Evolutionary conservation across 2,888 invertebrate genomes (phyloP).

Genomic region (Sisyra nigra): DNA sequence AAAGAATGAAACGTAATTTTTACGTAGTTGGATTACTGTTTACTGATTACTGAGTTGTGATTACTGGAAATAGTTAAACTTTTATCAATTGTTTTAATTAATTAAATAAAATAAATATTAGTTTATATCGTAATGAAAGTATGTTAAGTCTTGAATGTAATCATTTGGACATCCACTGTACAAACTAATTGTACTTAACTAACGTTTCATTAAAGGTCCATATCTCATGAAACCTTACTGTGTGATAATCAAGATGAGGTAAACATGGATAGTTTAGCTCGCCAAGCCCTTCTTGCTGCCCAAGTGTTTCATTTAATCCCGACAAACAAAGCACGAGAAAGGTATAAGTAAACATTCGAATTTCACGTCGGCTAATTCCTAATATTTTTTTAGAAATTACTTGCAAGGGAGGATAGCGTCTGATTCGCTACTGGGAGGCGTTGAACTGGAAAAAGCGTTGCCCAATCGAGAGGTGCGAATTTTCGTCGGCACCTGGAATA

Average conservation of each 20-base stretch:
- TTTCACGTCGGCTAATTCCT: slow-evolving; percentile 8
- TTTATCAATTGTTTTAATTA: too few species aligned
- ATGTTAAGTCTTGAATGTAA: background rate
- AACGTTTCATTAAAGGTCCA: background rate
- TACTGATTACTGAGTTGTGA: too few species aligned
- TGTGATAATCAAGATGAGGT: slow-evolving; percentile 20
- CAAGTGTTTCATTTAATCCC: slow-evolving; percentile 70
- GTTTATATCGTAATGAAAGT: background rate
- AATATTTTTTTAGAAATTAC: slow-evolving; percentile 41
- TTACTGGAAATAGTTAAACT: too few species aligned
- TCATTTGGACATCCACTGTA: background rate
- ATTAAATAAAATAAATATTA: too few species aligned
- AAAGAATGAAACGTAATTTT: too few species aligned
- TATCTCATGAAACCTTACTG: slow-evolving; percentile 8
- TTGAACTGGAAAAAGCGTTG: slow-evolving; percentile 72
- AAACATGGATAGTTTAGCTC: slow-evolving; percentile 51
- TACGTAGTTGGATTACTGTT: too few species aligned
- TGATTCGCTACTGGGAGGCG: slow-evolving; percentile 65
- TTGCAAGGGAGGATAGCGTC: slow-evolving; percentile 66
- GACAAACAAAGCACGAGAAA: slow-evolving; percentile 63
- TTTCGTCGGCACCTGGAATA: slow-evolving; percentile 93
- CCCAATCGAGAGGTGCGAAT: slow-evolving; percentile 73
- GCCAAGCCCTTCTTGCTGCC: slow-evolving; percentile 60
- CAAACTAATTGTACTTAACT: too few species aligned
- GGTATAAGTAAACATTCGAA: slow-evolving; percentile 26